Evolutionary conservation across 2,888 invertebrate genomes (phyloP), one percentile per base, ranked within the genome.

Genomic region (Scelioninae gen. 2): DNA sequence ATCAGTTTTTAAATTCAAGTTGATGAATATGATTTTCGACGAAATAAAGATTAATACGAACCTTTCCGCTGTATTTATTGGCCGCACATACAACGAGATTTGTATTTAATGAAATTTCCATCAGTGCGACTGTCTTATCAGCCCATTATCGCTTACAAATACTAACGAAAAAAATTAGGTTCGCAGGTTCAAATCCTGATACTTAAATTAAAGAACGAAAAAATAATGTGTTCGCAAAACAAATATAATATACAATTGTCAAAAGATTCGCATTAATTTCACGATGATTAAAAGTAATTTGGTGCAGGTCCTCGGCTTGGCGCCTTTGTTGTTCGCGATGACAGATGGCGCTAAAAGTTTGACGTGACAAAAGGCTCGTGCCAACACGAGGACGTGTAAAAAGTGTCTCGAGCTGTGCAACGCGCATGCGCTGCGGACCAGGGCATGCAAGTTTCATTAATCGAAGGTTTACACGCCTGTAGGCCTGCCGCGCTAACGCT

Each of bases 371-470:
- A 60, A 28, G 19, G 25, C 19, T 31, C 18, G 18, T 31, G 50
- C 50, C 50, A 50, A 31, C 37, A 45, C 2, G n/a, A 35, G 7
- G 35, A 25, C 22, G 15, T 37, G 10, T 31, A 41, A 50, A 25
- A 41, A 18, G 15, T 6, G 15, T 13, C 60, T 45, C 28, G 50
- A 50, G 18, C 46, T 64, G 50, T 41, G 18, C 28, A 6, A 6
- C 13, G n/a, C 9, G 33, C n/a, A 11, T 3, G 25, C 15, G 11
- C 10, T n/a, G 10, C 9, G 39, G 52, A n/a, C 25, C n/a, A 25
- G 10, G 10, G 19, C 22, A 41, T 73, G 55, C 65, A 75, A 73
- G 33, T 68, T 72, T 68, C 41, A 64, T 64, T 57, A 41, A 48
- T 15, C 55, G 50, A 55, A 48, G 48, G 43, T 58, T n/a, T n/a